Percentiles rank a stretch among this genome's conserved stretches.
These are phyloP conservation scores for Parasteatoda tepidariorum DNA, from an alignment of 1,140 invertebrate species.

Conservation along the genomic window DNA sequence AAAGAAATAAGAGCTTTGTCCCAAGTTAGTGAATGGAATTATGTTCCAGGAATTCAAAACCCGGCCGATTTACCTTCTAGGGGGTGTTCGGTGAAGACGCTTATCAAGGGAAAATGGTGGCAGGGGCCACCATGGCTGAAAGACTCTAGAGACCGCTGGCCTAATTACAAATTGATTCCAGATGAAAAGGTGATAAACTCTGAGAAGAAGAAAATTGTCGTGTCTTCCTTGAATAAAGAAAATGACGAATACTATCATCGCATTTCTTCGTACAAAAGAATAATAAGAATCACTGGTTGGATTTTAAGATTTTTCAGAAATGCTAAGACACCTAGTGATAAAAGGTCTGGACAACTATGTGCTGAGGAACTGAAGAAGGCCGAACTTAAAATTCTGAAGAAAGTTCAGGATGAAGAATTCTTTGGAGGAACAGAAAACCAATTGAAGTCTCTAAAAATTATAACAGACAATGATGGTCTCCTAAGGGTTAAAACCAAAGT, in stretches of 20 bases:
- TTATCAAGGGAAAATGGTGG: background rate
- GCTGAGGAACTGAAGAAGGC: too few relatives aligned
- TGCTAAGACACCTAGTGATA: too few relatives aligned
- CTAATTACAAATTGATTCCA: background rate
- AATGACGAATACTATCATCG: background rate
- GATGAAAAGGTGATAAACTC: background rate
- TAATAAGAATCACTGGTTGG: background rate
- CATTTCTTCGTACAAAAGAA: background rate
- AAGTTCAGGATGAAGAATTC: too few relatives aligned
- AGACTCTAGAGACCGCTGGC: background rate
- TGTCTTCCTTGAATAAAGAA: constrained; percentile 7
- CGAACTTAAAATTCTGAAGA: too few relatives aligned
- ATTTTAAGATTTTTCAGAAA: too few relatives aligned
- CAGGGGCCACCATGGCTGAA: background rate
- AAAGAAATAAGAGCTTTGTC: background rate
- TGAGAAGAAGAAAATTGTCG: background rate
- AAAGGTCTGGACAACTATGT: too few relatives aligned
- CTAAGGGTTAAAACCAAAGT: background rate
- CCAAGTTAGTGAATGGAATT: background rate
- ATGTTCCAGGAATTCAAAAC: background rate
- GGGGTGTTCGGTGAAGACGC: background rate
- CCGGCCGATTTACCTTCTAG: constrained; percentile 1
- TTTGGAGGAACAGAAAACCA: background rate
- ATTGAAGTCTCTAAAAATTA: background rate
- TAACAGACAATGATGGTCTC: background rate